Evolutionary conservation across 2,113 vertebrate species (phyloP).

Genomic region (Campylomormyrus tamandua): DNA sequence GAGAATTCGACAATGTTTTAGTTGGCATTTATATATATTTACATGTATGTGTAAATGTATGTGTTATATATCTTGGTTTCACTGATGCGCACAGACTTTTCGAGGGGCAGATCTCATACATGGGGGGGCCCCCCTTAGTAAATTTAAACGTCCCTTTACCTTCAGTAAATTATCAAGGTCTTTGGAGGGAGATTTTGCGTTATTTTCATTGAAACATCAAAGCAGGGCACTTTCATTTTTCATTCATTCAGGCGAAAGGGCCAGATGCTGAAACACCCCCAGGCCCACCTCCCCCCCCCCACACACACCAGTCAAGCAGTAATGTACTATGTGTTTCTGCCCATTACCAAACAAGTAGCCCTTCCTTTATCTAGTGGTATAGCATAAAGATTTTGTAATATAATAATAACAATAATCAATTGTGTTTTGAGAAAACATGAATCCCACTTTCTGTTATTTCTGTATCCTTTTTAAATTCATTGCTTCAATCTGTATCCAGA

Average conservation of each 20-base stretch:
- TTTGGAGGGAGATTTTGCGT: background rate
- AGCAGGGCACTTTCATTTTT: background rate
- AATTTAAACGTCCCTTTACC: slow-evolving; percentile 57
- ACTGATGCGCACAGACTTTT: slow-evolving; percentile 78
- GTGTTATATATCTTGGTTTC: too few species aligned
- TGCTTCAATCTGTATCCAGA: slow-evolving; percentile 51
- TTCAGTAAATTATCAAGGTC: background rate
- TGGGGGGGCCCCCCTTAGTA: slow-evolving; percentile 58
- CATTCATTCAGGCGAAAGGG: background rate
- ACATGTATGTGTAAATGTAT: too few species aligned
- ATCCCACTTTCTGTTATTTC: background rate
- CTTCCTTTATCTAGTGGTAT: slow-evolving; percentile 71
- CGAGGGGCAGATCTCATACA: background rate
- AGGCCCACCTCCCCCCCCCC: too few species aligned
- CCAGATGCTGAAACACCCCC: background rate
- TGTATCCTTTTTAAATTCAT: background rate
- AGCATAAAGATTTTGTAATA: slow-evolving; percentile 30
- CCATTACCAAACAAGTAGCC: background rate
- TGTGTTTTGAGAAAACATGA: background rate
- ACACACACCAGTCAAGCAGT: background rate
- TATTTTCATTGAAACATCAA: background rate
- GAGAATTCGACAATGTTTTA: too few species aligned
- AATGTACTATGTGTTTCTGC: background rate
- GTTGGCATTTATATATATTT: too few species aligned
- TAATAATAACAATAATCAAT: background rate